Evolutionary conservation across 2,113 vertebrate species (phyloP).

Genomic region (Eubucco bourcierii): DNA sequence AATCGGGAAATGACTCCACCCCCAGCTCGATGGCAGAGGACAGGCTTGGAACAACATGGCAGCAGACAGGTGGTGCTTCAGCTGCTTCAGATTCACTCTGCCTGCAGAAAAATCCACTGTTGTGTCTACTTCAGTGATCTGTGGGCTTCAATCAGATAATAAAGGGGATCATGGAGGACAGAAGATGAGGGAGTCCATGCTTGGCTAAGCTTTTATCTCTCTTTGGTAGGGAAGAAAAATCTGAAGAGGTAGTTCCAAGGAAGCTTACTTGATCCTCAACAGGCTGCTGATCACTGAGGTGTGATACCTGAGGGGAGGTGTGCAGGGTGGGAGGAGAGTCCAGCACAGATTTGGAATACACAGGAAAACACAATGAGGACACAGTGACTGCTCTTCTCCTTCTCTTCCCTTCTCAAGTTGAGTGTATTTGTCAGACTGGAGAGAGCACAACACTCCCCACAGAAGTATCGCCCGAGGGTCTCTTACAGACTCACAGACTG

Average conservation of each 20-base stretch:
- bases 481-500: neutral
- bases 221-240: neutral
- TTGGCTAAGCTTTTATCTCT: neutral
- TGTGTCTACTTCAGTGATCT: neutral
- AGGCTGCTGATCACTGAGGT: neutral
- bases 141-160: neutral
- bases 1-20: neutral
- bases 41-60: neutral
- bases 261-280: neutral
- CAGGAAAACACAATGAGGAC: neutral
- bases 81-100: neutral
- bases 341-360: neutral
- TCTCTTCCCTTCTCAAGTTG: no score
- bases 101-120: neutral
- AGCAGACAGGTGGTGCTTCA: neutral
- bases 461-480: neutral
- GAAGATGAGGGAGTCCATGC: neutral
- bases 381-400: neutral
- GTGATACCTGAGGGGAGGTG: neutral
- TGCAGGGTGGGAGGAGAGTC: neutral
- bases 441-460: neutral
- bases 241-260: neutral
- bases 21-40: neutral
- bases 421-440: neutral
- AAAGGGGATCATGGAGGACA: neutral